Evolutionary conservation across 2,888 invertebrate genomes (phyloP), one percentile per base, ranked within the genome.

Genomic region (Clanis bilineata): DNA sequence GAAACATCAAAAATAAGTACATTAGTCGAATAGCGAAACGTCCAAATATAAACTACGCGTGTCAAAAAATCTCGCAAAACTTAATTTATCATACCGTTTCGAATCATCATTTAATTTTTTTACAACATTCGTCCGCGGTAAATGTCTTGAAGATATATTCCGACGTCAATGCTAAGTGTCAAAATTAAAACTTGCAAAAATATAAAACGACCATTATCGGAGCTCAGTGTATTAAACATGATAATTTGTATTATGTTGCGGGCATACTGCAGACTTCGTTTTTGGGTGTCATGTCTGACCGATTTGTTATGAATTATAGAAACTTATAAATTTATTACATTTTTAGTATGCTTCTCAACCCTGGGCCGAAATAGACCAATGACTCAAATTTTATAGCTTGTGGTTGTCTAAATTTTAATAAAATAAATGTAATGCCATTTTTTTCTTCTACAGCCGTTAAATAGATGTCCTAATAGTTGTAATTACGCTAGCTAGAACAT

Each of bases 161-260:
- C 38, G 44, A n/a, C 3, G 43, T 36, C 58, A 44, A 41, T 59
- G 57, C 47, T 62, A 64, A 65, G 71, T 69, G 67, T 71, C 72
- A 45, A 69, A 71, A 67, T 64, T 56, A 62, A 67, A 65, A 43
- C 55, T 62, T 60, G 61, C 63, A 61, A 65, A 67, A 67, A 62
- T 62, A 66, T 62, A 62, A 62, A 68, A 70, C 55, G 57, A 54
- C 25, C 41, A 63, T 63, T 58, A 64, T 4, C 56, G 18, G 25
- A 47, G 45, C 28, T 55, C 58, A 41, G 39, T 54, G 47, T 58
- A 60, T 58, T 57, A 56, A 56, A 58, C 55, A 44, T 28, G 60
- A 56, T 25, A 56, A 56, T 64, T 62, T 62, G 60, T 61, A 62
- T 54, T 58, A 60, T 51, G 62, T 63, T 65, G 51, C 32, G 18